A percentile compares a stretch with the other conserved stretches of the same genome.
phyloP scores from a whole-genome alignment of 2,797 vertebrate species.

The Antrozous pallidus region DNA sequence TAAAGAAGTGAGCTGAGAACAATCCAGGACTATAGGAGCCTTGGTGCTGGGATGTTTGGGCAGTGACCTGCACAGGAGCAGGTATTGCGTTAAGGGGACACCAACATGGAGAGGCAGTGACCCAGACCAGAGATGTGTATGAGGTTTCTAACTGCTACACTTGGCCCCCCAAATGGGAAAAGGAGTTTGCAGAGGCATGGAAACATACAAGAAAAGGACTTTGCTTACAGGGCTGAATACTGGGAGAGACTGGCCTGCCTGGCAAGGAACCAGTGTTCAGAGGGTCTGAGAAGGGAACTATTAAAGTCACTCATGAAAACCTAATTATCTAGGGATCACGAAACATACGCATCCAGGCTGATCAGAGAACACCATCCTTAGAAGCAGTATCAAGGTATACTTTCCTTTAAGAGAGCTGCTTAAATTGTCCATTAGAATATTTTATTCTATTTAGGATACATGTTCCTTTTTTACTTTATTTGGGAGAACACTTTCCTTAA shows the following conservation, averaged over 20 bases:
- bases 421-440: background rate
- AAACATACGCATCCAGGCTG: background rate
- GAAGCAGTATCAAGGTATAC: background rate
- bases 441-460: background rate
- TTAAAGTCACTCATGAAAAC: too few species aligned
- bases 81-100: fast-evolving
- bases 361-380: background rate
- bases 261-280: background rate
- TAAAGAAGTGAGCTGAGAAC: background rate
- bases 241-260: background rate
- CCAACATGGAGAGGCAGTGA: background rate
- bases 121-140: background rate
- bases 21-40: background rate
- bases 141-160: background rate
- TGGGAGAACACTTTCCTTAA: background rate
- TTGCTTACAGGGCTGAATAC: background rate
- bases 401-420: background rate
- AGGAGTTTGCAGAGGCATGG: background rate
- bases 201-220: background rate
- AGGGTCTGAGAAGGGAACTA: too few species aligned
- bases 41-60: background rate
- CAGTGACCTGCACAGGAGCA: background rate
- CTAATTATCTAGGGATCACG: too few species aligned
- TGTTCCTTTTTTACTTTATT: background rate
- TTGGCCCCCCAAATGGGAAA: background rate